A percentile compares a stretch with the other conserved stretches of the same genome.
Conservation (phyloP, 2,888 invertebrate species). For the Meta bourneti region DNA sequence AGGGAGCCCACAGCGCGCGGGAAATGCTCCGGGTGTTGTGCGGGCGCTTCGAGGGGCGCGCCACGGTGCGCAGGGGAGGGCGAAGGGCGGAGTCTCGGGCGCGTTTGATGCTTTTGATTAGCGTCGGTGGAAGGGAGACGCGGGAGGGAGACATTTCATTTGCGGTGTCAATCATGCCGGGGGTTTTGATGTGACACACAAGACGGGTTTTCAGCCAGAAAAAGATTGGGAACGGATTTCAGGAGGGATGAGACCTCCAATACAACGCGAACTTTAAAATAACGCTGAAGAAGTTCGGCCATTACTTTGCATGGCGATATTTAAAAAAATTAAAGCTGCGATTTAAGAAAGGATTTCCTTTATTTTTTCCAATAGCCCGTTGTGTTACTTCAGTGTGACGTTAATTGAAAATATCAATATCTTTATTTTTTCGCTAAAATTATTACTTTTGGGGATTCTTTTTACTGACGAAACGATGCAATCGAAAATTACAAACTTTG, state of each 20-base stretch:
- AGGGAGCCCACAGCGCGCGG: background rate
- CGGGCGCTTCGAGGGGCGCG: slow-evolving; percentile 13
- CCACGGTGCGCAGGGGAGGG: slow-evolving; percentile 5
- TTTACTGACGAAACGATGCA: too few species aligned
- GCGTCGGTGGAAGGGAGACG: slow-evolving; percentile 46
- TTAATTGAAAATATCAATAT: too few species aligned
- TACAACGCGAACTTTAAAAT: too few species aligned
- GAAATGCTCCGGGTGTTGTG: background rate
- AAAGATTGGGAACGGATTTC: background rate
- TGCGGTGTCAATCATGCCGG: slow-evolving; percentile 65
- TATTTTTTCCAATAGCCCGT: too few species aligned
- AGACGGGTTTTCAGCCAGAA: background rate
- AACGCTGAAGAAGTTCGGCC: too few species aligned
- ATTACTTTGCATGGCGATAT: too few species aligned
- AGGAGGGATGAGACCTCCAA: background rate
- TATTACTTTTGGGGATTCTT: too few species aligned
- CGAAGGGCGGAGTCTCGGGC: slow-evolving; percentile 25
- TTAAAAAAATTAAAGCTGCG: too few species aligned
- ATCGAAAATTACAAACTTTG: too few species aligned
- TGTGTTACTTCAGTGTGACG: too few species aligned
- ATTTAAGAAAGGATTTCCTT: too few species aligned
- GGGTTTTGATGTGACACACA: slow-evolving; percentile 44
- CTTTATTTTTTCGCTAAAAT: too few species aligned
- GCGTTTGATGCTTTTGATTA: slow-evolving; percentile 70
- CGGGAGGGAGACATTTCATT: slow-evolving; percentile 52